A percentile compares a stretch with the other conserved stretches of the same genome.
These are phyloP conservation scores for Erynnis tages DNA, from an alignment of 2,888 invertebrate genomes.

Conservation along the genomic window DNA sequence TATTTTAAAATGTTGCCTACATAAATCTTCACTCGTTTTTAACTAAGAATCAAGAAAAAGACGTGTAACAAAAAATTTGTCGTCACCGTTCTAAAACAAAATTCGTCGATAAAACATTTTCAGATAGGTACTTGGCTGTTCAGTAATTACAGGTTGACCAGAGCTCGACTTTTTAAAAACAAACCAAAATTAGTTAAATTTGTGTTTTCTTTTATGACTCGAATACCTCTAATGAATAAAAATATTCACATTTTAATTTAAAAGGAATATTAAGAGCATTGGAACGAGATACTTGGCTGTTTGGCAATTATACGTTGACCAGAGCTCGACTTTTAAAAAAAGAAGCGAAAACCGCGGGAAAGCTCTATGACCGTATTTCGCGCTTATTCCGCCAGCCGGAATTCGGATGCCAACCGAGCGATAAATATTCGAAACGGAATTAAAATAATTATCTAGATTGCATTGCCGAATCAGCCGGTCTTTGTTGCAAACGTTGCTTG, in stretches of 20 bases:
- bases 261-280: too few relatives aligned
- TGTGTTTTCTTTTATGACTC: too few relatives aligned
- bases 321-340: constrained; percentile 11
- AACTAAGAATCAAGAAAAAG: too few relatives aligned
- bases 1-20: too few relatives aligned
- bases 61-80: too few relatives aligned
- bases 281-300: constrained; percentile 10
- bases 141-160: constrained; percentile 16
- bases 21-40: too few relatives aligned
- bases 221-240: too few relatives aligned
- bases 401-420: constrained; percentile 37
- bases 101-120: not conserved
- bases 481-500: constrained; percentile 26
- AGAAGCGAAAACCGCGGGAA: constrained; percentile 20
- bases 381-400: constrained; percentile 32
- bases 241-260: too few relatives aligned
- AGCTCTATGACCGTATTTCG: constrained; percentile 26
- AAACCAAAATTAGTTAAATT: too few relatives aligned
- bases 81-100: too few relatives aligned
- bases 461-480: constrained; percentile 39
- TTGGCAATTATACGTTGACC: constrained; percentile 17
- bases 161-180: constrained; percentile 10
- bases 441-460: constrained; percentile 73
- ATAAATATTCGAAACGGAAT: constrained; percentile 52
- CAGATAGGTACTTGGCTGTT: constrained; percentile 13